These are phyloP conservation scores for Phrynosoma platyrhinos DNA, from an alignment of 2,113 vertebrate species.

Conservation along the genomic window DNA sequence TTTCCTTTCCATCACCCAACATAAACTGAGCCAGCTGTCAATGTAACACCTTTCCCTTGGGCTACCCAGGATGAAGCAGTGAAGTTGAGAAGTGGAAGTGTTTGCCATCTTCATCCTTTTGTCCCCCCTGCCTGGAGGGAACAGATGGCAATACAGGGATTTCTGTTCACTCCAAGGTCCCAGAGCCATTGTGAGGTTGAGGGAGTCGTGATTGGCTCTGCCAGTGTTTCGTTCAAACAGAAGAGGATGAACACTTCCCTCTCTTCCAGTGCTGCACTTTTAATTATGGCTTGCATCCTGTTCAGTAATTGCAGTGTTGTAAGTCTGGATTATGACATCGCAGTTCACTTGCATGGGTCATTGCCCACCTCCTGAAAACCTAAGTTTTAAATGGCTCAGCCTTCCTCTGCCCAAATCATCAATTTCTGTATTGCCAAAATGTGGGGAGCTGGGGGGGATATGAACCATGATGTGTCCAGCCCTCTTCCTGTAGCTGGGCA, in stretches of 20 bases:
- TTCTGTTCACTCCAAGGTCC: background rate
- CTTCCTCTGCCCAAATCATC: no score
- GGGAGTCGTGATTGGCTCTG: no score
- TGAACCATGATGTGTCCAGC: no score
- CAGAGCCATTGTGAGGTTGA: background rate
- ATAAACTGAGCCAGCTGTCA: background rate
- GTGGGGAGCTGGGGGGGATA: no score
- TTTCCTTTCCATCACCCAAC: background rate
- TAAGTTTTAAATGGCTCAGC: no score
- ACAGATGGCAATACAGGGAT: background rate
- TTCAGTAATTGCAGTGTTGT: no score
- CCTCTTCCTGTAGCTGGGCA: background rate
- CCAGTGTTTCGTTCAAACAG: no score
- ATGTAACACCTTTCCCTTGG: background rate
- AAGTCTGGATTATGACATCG: no score
- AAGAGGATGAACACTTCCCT: background rate
- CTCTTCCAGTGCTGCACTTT: background rate
- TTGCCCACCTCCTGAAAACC: no score
- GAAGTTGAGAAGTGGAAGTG: background rate
- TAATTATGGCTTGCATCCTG: background rate
- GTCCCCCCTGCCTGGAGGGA: background rate
- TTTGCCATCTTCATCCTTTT: background rate
- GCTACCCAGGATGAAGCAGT: background rate
- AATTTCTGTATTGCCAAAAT: no score
- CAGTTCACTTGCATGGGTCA: no score